Conservation (phyloP, 2,888 invertebrate species). For the Tenthredo livida region DNA sequence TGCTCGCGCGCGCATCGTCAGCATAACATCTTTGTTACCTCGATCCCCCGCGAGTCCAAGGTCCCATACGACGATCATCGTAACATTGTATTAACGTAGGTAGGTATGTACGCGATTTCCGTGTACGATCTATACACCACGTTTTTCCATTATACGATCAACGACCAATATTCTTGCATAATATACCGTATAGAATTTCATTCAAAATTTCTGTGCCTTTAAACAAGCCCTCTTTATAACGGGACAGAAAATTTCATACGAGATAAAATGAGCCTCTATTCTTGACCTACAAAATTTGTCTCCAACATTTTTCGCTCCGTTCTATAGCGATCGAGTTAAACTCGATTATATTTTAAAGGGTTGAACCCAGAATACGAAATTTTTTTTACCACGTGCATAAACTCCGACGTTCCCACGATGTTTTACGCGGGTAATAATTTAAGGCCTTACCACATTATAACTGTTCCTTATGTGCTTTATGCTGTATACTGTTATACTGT, state of each 20-base stretch:
- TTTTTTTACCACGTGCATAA: background rate
- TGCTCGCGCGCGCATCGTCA: conserved; percentile 24
- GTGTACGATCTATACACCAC: background rate
- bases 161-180: background rate
- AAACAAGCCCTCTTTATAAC: background rate
- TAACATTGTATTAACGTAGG: background rate
- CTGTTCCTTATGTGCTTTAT: background rate
- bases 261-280: background rate
- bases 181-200: background rate
- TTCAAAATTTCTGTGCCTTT: background rate
- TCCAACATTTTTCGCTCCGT: background rate
- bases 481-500: too few species aligned
- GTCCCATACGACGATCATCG: background rate
- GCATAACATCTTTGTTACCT: conserved; percentile 35
- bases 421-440: background rate
- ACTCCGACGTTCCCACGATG: background rate
- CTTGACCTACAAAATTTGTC: background rate
- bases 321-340: background rate
- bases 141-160: background rate
- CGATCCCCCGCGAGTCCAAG: conserved; percentile 38
- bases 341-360: background rate
- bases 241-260: background rate
- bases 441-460: background rate
- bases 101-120: background rate
- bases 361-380: background rate